Conservation (phyloP, 2,797 vertebrate genomes). For the Megalops cyprinoides region DNA sequence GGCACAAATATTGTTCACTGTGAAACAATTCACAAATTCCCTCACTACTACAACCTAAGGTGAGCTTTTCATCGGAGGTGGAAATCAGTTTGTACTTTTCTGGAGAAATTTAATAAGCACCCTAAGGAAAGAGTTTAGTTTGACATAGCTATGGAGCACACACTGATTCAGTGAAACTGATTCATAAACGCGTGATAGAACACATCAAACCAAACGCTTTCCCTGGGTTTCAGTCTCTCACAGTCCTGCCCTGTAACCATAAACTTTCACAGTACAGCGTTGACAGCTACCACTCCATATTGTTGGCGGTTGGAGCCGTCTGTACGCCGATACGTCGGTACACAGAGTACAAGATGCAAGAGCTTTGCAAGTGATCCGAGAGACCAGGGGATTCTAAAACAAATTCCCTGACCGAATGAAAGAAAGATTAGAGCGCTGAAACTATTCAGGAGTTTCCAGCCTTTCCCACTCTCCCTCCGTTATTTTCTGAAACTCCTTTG, state of each 20-base stretch:
- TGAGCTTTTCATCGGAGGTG: background rate
- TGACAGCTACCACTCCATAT: background rate
- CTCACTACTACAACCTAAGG: background rate
- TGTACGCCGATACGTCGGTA: background rate
- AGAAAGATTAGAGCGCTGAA: slow-evolving; percentile 5
- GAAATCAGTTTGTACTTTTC: background rate
- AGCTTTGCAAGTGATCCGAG: background rate
- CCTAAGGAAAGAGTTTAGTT: background rate
- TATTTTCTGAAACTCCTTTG: slow-evolving; percentile 21
- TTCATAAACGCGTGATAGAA: background rate
- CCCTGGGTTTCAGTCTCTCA: background rate
- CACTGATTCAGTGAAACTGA: background rate
- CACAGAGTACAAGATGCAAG: slow-evolving; percentile 5
- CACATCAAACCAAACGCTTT: background rate
- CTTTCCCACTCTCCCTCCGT: background rate
- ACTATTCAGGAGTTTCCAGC: background rate
- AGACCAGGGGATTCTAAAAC: slow-evolving; percentile 5
- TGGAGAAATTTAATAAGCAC: background rate
- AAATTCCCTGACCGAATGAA: slow-evolving; percentile 17
- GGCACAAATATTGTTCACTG: background rate
- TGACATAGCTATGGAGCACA: background rate
- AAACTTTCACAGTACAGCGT: background rate
- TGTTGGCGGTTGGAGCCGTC: background rate
- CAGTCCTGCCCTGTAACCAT: background rate
- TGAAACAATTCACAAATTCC: background rate